phyloP scores from a whole-genome alignment of 1,140 invertebrate genomes.

The Euglossa dilemma region DNA sequence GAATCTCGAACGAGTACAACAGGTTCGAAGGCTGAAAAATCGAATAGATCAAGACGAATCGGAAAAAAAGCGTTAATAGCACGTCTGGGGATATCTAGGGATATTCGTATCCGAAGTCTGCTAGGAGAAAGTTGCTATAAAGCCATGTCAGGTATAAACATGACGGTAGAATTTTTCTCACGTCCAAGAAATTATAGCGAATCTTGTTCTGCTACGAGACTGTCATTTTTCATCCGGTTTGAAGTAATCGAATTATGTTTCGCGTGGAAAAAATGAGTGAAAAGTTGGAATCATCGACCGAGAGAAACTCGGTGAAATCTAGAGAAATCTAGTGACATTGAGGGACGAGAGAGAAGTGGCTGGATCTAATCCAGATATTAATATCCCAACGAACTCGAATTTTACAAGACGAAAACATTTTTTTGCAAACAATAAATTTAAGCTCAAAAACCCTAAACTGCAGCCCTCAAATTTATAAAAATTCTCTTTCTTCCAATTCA shows the following conservation, averaged over 20 bases:
- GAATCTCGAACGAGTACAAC: conserved; percentile 57
- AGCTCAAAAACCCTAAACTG: no score
- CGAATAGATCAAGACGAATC: neutral
- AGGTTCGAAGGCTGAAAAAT: conserved; percentile 46
- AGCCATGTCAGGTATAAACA: no score
- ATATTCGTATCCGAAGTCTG: neutral
- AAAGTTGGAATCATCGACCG: neutral
- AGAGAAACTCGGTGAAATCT: conserved; percentile 1
- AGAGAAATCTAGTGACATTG: neutral
- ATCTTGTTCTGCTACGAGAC: neutral
- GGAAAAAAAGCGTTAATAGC: neutral
- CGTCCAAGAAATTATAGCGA: neutral
- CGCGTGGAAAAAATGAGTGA: neutral
- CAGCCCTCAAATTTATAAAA: no score
- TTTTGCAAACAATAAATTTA: no score
- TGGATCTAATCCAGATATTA: neutral
- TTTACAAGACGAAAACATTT: no score
- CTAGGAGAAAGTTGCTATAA: no score
- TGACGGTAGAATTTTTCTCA: neutral
- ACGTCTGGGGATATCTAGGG: neutral
- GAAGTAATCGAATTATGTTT: neutral
- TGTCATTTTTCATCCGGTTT: no score
- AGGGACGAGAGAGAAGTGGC: neutral
- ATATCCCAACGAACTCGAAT: no score
- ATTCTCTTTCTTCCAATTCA: no score